Conservation (phyloP, 2,888 invertebrate species). For the Archips xylosteana region DNA sequence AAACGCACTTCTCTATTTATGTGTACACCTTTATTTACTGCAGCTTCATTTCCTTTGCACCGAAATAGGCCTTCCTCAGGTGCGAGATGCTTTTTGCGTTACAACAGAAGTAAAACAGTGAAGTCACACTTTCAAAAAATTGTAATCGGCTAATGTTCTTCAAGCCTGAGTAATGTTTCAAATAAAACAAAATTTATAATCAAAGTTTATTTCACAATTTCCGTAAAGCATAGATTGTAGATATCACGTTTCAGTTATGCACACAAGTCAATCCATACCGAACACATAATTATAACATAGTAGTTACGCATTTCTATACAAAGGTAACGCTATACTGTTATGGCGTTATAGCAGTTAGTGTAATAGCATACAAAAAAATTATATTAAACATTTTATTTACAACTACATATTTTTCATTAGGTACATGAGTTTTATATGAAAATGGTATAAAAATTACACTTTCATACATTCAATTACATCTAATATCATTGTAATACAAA, state of each 20-base stretch:
- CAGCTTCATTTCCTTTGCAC: no score
- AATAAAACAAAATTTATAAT: conserved; percentile 62
- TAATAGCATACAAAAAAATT: conserved; percentile 80
- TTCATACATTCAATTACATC: conserved; percentile 77
- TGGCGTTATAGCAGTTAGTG: conserved; percentile 80
- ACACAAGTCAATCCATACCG: conserved; percentile 82
- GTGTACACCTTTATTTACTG: no score
- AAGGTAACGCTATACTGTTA: conserved; percentile 73
- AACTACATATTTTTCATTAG: conserved; percentile 79
- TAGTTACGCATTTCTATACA: conserved; percentile 79
- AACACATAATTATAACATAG: conserved; percentile 69
- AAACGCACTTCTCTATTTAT: no score
- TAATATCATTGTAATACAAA: conserved; percentile 80
- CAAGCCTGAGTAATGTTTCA: conserved; percentile 12
- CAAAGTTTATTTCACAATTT: conserved; percentile 84
- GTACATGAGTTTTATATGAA: conserved; percentile 85
- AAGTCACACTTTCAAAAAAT: no score
- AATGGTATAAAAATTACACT: conserved; percentile 85
- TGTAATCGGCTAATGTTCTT: background rate
- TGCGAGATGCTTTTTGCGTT: no score
- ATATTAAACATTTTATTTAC: conserved; percentile 81
- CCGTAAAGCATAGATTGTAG: conserved; percentile 85
- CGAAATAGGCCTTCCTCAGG: no score
- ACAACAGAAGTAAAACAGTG: no score
- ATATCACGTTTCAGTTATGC: conserved; percentile 85